Base-by-base conservation (phyloP, 2,888 invertebrate genomes). In the Linnaemya tessellans region DNA sequence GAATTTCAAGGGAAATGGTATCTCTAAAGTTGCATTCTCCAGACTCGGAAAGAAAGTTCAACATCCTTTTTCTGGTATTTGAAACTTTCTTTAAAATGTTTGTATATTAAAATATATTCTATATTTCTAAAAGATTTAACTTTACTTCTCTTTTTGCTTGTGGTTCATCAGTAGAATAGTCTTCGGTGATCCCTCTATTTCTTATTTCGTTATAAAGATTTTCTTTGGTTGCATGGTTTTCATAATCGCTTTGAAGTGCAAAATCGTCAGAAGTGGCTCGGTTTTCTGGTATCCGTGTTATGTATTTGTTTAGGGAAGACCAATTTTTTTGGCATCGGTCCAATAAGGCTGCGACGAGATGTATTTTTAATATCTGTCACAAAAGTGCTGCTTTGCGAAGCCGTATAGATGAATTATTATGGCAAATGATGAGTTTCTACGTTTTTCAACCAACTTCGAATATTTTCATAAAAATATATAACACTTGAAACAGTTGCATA, bases 391-490 rank as follows among this genome's bases (percentile, higher is more conserved):
- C n/a, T n/a, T n/a, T n/a, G n/a, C n/a, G n/a, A n/a, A n/a, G n/a
- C n/a, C n/a, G n/a, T n/a, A n/a, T n/a, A n/a, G n/a, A n/a, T n/a
- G n/a, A n/a, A n/a, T n/a, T n/a, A n/a, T n/a, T n/a, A n/a, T n/a
- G n/a, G n/a, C n/a, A n/a, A n/a, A n/a, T n/a, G n/a, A 64, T 15
- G 64, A 64, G 1, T 38, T 38, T 9, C 10, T 38, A 10, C 10
- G 9, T 38, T 38, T 38, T 38, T 38, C 38, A 38, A 1, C 10
- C 10, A 38, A 38, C 10, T 38, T 38, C 10, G 38, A 7, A 38
- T 38, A 38, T 38, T 64, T 64, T 64, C 13, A 13, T 64, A 64
- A 43, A 64, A 64, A 64, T 64, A 64, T 22, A 64, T 64, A 5
- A 43, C 64, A 22, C 43, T 22, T 1, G 49, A 62, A 9, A 74